Conservation (phyloP, 2,113 vertebrate species). For the Cyanoliseus patagonus region DNA sequence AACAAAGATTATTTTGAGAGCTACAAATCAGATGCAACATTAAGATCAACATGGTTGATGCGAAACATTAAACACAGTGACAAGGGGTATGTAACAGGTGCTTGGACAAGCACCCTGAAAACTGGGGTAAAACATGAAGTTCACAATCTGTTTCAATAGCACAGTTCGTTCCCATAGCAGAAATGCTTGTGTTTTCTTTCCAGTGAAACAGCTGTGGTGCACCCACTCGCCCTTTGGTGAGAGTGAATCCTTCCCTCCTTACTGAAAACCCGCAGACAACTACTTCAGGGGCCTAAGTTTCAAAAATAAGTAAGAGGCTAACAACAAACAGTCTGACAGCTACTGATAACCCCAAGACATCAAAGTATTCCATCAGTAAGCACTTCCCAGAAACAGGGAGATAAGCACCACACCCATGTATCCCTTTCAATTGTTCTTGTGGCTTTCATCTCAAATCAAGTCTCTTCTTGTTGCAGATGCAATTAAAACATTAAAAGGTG, state of each 20-base stretch:
- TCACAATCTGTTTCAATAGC: neutral
- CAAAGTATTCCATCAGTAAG: constrained; percentile 13
- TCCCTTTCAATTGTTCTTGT: neutral
- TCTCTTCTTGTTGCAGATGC: neutral
- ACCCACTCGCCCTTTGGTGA: neutral
- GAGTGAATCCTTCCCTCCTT: neutral
- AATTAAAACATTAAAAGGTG: neutral
- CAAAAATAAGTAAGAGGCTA: neutral
- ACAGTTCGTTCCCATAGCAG: neutral
- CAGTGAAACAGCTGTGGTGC: neutral
- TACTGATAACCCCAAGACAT: neutral
- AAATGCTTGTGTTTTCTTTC: neutral
- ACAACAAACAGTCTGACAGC: neutral
- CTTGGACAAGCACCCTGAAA: neutral
- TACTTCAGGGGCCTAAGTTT: neutral
- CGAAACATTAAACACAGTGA: neutral
- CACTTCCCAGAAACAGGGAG: constrained; percentile 35
- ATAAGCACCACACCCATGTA: neutral
- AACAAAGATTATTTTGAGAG: neutral
- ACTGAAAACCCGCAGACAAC: neutral
- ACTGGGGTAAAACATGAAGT: neutral
- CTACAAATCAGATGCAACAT: neutral
- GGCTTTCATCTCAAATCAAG: neutral
- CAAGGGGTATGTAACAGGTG: neutral
- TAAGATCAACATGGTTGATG: neutral